Evolutionary conservation across 2,888 invertebrate genomes (phyloP), one percentile per base, ranked within the genome.

Genomic region (Cantharis rustica): DNA sequence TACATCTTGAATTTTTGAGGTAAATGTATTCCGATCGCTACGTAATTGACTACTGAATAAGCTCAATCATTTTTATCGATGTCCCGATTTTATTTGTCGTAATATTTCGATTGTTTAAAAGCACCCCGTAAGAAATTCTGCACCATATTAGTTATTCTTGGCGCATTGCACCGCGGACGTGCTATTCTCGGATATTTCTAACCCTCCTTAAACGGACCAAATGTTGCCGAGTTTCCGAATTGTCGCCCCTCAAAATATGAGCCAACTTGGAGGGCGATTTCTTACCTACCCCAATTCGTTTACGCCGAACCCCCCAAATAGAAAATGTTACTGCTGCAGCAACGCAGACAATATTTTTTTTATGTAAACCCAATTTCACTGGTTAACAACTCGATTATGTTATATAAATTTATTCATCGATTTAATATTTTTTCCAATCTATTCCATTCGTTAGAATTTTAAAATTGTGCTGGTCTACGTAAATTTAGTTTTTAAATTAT

Each of bases 221-320:
- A 23, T 66, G 64, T 23, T 17, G 20, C 23, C 17, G 20, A 66
- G 64, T 66, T 66, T 66, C 64, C 20, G 64, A 66, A 66, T 66
- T 66, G 20, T 15, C 64, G 64, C 23, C 23, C 68, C 69, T 62
- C 11, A 20, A 26, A 70, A 74, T 69, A 69, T 74, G 63, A 70
- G 70, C 69, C 47, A 64, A 63, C 47, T 23, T 47, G 20, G 66
- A 69, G 68, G 73, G 69, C 27, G 16, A 64, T 31, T 27, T 61
- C 62, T 17, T 64, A 74, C 74, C 70, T 74, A 74, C 74, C 73
- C 73, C 68, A 73, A 73, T 47, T 63, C 31, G 69, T 31, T 73
- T 62, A 26, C 69, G 27, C 16, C 64, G 20, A 66, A 17, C 64
- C 23, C 17, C 23, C 17, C 1, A 47, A 47, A 47, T 47, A 47